Conservation (phyloP, 2,113 vertebrate genomes). For the Patagioenas fasciata region DNA sequence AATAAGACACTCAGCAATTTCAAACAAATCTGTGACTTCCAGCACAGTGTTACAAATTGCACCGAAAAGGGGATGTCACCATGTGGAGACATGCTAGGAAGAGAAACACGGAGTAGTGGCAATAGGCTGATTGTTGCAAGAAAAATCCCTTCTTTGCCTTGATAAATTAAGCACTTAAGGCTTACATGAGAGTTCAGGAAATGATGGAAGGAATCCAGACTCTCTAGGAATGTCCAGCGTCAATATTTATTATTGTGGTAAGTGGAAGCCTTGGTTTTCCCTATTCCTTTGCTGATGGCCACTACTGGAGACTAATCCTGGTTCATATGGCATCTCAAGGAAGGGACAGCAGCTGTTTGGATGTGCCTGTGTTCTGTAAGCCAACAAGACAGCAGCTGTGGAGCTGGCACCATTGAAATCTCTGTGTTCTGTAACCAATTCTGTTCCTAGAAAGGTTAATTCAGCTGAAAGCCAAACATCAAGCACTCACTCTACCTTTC, state of each 20-base stretch:
- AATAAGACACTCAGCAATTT: not conserved
- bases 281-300: not conserved
- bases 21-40: not conserved
- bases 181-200: not conserved
- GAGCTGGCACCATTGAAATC: not conserved
- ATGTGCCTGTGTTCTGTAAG: not conserved
- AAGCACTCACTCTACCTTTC: not conserved
- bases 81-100: not conserved
- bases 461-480: accelerated
- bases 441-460: accelerated
- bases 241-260: not conserved
- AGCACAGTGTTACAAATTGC: not conserved
- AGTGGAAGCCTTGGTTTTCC: not conserved
- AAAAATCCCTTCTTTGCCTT: not conserved
- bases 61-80: not conserved
- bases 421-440: not conserved
- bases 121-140: not conserved
- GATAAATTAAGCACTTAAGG: not conserved
- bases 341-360: not conserved
- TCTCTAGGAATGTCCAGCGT: not conserved
- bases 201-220: not conserved
- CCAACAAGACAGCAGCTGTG: accelerated
- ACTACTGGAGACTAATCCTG: not conserved
- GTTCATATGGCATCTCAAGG: not conserved
- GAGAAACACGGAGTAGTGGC: accelerated